phyloP scores from a whole-genome alignment of 2,888 invertebrate species.

The Oligia latruncula region DNA sequence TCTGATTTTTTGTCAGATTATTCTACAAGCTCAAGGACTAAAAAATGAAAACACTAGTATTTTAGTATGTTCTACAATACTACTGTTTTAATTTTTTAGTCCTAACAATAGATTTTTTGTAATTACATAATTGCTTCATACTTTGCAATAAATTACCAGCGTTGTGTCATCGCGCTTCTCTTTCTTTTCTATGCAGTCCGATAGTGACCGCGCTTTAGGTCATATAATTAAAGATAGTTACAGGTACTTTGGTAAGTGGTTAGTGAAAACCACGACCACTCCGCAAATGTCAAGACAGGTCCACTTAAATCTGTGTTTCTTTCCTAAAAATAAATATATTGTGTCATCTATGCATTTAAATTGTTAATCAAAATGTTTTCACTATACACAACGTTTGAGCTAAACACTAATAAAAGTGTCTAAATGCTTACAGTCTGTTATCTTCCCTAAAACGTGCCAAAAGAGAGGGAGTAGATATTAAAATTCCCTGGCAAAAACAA shows the following conservation, averaged over 20 bases:
- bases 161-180: no score
- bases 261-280: not conserved
- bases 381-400: not conserved
- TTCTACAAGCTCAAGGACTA: no score
- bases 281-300: not conserved
- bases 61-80: no score
- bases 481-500: conserved; percentile 10
- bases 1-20: no score
- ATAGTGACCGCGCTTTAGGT: no score
- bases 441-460: conserved; percentile 7
- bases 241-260: not conserved
- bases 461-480: not conserved
- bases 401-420: conserved; percentile 2
- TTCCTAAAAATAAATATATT: not conserved
- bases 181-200: no score
- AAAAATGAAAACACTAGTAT: no score
- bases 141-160: no score
- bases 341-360: not conserved
- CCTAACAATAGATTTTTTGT: no score
- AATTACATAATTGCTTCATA: no score
- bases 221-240: not conserved
- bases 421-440: not conserved
- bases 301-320: not conserved
- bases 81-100: no score
- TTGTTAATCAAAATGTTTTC: not conserved